A percentile compares a stretch with the other conserved stretches of the same genome.
Evolutionary conservation across 2,888 invertebrate species (phyloP).

Genomic region (Melipona beecheii): DNA sequence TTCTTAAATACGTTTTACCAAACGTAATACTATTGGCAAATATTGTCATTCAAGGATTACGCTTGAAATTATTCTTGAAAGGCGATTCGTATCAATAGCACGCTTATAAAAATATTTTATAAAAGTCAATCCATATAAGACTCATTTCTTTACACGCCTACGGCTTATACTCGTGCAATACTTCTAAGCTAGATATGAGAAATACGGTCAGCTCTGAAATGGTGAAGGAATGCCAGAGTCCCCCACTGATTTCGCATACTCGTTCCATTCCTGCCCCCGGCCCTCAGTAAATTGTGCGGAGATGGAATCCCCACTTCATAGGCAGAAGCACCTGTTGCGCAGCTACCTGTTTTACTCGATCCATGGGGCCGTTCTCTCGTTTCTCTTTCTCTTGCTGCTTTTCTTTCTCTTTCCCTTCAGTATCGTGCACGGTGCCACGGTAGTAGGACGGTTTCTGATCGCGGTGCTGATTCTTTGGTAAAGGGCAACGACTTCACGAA

Average conservation of each 20-base stretch:
- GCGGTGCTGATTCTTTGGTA: conserved; percentile 49
- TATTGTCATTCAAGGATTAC: not conserved
- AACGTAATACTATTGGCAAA: not conserved
- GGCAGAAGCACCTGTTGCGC: conserved; percentile 82
- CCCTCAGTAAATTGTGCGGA: conserved; percentile 37
- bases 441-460: conserved; percentile 49
- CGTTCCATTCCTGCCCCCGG: conserved; percentile 25
- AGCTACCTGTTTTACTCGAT: conserved; percentile 80
- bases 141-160: conserved; percentile 47
- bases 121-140: conserved; percentile 32
- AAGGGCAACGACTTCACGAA: conserved; percentile 49
- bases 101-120: not conserved
- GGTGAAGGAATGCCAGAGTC: conserved; percentile 54
- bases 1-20: not conserved
- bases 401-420: conserved; percentile 54
- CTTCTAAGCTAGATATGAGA: conserved; percentile 55
- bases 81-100: not conserved
- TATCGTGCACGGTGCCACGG: conserved; percentile 74
- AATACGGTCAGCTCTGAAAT: conserved; percentile 59
- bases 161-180: conserved; percentile 45
- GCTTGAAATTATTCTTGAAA: not conserved
- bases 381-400: conserved; percentile 42
- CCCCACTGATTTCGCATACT: conserved; percentile 39
- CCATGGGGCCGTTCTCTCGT: conserved; percentile 52
- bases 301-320: conserved; percentile 51